Evolutionary conservation across 1,140 invertebrate genomes (phyloP), one percentile per base, ranked within the genome.

Genomic region (Drosophila sproati): DNA sequence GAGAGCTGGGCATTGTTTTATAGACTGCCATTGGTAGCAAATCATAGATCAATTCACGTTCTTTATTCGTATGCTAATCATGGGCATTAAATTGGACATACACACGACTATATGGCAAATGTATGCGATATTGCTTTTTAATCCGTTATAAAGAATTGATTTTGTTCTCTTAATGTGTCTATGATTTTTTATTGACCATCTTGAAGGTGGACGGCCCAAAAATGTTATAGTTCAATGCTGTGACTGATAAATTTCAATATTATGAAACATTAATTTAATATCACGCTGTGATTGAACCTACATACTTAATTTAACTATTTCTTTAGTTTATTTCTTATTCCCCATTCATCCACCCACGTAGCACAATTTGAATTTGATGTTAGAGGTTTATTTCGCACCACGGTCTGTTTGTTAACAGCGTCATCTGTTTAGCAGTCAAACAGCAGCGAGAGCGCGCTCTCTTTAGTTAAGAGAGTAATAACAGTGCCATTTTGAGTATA

Each of bases 41-140:
- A 69, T 69, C 71, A 73, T 55, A 69, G 48, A 60, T 73, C 56
- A 61, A 69, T 61, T 73, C 61, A 39, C 50, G 64, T 69, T 73
- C 56, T 69, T 69, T 55, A 69, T 73, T 73, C 34, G 31, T 56
- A 73, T 73, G 71, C 51, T 52, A 69, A 73, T 73, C 39, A 45
- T 2, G 35, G 7, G 2, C 47, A 67, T 67, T 43, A 43, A 69
- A 35, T 4, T 48, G 54, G 20, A 20, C 20, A 20, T 20, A 20
- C 20, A 20, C 20, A 20, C 20, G 20, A 20, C 41, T 4, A 4
- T 43, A n/a, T 43, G 39, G 3, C 10, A 43, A 43, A 43, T 43
- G 39, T 43, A n/a, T 43, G 39, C 39, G 39, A 10, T 43, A 43
- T 43, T 43, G 28, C 7, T 50, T 29, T 31, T 50, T 10, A 50